Conservation (phyloP, 2,888 invertebrate genomes). For the Lasius fuliginosus region DNA sequence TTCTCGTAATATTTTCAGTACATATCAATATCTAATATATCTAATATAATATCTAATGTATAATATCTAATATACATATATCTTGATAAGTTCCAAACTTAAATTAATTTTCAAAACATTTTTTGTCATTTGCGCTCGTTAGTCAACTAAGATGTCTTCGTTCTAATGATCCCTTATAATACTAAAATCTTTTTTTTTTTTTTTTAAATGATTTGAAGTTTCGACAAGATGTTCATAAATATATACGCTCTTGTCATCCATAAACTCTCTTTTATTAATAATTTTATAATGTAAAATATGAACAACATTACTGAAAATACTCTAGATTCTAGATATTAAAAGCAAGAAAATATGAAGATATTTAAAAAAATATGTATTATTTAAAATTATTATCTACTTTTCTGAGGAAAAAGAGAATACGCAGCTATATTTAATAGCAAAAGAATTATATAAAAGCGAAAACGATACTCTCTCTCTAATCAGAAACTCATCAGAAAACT, state of each 20-base stretch:
- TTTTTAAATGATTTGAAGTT: too few relatives aligned
- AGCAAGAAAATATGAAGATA: too few relatives aligned
- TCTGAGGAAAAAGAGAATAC: too few relatives aligned
- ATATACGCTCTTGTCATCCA: too few relatives aligned
- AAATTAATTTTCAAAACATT: background rate
- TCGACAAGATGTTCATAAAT: too few relatives aligned
- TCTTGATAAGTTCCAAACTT: background rate
- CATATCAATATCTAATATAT: background rate
- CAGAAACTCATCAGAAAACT: too few relatives aligned
- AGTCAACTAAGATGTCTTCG: background rate
- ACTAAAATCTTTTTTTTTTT: background rate
- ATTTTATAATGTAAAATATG: background rate
- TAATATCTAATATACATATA: background rate
- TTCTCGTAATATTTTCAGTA: background rate
- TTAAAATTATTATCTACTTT: too few relatives aligned
- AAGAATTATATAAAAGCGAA: too few relatives aligned
- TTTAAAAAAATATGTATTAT: too few relatives aligned
- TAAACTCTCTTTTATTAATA: background rate
- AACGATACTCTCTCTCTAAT: too few relatives aligned
- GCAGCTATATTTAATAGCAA: too few relatives aligned
- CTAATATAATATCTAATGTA: background rate
- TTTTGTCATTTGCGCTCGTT: background rate
- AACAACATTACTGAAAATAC: background rate
- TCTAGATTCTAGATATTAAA: too few relatives aligned
- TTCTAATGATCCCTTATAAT: background rate